phyloP scores from a whole-genome alignment of 2,888 invertebrate species.

The Chromoteleia sp. region DNA sequence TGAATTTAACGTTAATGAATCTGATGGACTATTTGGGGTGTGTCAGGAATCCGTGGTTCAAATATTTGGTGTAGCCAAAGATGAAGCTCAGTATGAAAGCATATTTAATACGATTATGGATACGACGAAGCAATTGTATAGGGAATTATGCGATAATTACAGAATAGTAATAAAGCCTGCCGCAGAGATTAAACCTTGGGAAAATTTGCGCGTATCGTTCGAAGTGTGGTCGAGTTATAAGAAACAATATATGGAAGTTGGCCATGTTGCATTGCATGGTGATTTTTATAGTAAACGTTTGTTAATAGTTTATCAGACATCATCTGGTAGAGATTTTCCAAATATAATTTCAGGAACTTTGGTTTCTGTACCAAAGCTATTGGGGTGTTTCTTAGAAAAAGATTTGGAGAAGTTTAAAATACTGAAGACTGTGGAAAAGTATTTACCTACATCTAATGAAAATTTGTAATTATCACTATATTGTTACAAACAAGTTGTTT shows the following conservation, averaged over 20 bases:
- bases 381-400: constrained; percentile 90
- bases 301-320: constrained; percentile 88
- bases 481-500: too few species aligned
- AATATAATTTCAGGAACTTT: constrained; percentile 90
- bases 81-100: constrained; percentile 84
- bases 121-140: constrained; percentile 87
- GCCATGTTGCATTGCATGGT: constrained; percentile 89
- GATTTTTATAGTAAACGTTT: constrained; percentile 92
- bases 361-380: constrained; percentile 90
- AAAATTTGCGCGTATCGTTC: constrained; percentile 89
- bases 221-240: constrained; percentile 90
- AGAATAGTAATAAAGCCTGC: constrained; percentile 88
- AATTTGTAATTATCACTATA: constrained; percentile 8
- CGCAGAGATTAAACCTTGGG: constrained; percentile 87
- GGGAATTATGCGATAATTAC: constrained; percentile 89
- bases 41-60: constrained; percentile 90
- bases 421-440: constrained; percentile 39
- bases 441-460: not conserved
- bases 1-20: constrained; percentile 78
- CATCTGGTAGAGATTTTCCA: constrained; percentile 87
- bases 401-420: constrained; percentile 83
- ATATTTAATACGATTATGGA: constrained; percentile 87
- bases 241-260: constrained; percentile 89
- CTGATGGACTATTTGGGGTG: constrained; percentile 87
- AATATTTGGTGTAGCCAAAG: constrained; percentile 87